Percentiles rank a stretch among this genome's conserved stretches.
Evolutionary conservation across 1,140 invertebrate species (phyloP).

Genomic region (Monomorium pharaonis): DNA sequence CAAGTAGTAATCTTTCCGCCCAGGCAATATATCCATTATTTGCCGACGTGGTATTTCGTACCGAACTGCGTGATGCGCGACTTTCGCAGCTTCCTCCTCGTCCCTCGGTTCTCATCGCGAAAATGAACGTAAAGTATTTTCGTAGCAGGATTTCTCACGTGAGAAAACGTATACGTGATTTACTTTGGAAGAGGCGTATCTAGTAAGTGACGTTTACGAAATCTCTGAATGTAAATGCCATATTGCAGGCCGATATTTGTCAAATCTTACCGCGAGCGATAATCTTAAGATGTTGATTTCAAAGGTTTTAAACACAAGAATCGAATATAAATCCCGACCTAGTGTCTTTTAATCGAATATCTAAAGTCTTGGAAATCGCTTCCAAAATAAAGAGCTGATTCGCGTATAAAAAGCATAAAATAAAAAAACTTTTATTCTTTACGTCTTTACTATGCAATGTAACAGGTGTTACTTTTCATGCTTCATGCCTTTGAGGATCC

Average conservation of each 20-base stretch:
- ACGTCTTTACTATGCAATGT: neutral
- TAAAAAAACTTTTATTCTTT: neutral
- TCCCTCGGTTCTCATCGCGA: conserved; percentile 29
- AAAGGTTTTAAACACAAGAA: too few relatives aligned
- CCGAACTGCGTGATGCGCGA: conserved; percentile 57
- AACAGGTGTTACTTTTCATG: neutral
- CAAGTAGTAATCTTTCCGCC: conserved; percentile 73
- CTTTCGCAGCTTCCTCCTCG: conserved; percentile 51
- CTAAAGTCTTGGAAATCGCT: too few relatives aligned
- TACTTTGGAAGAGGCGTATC: neutral
- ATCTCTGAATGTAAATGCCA: neutral
- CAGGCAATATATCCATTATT: conserved; percentile 67
- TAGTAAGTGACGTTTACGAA: neutral
- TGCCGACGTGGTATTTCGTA: conserved; percentile 54
- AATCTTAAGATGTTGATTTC: too few relatives aligned
- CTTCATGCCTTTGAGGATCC: neutral
- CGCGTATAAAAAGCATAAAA: neutral
- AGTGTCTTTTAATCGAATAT: neutral
- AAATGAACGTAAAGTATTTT: conserved; percentile 23
- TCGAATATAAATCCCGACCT: too few relatives aligned
- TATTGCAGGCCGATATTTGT: too few relatives aligned
- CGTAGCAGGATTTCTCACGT: conserved; percentile 30
- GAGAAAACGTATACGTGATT: neutral
- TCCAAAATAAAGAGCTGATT: neutral
- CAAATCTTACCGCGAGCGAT: too few relatives aligned